Evolutionary conservation across 2,113 vertebrate genomes (phyloP).

Genomic region (Odocoileus hemionus): DNA sequence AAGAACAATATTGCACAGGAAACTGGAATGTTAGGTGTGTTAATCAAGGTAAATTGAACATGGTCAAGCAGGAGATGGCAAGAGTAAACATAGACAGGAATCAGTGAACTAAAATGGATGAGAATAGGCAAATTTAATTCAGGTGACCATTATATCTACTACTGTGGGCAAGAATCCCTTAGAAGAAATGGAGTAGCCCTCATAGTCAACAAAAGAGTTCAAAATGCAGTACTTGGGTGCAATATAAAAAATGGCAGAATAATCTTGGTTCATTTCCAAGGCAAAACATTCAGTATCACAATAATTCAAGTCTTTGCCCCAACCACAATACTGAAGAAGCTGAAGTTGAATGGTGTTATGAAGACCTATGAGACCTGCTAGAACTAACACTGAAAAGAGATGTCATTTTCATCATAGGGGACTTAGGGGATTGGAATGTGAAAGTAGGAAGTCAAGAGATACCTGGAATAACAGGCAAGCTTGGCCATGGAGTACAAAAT

Average conservation of each 20-base stretch:
- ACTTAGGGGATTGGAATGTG: neutral
- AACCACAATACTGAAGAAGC: neutral
- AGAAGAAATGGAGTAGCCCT: neutral
- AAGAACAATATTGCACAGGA: neutral
- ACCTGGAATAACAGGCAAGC: neutral
- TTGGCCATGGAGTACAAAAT: neutral
- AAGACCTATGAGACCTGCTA: neutral
- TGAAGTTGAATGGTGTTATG: neutral
- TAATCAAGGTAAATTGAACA: neutral
- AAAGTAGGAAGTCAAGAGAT: neutral
- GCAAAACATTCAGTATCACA: neutral
- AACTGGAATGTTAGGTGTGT: neutral
- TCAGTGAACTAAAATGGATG: neutral
- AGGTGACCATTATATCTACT: neutral
- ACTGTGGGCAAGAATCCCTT: neutral
- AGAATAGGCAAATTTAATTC: neutral
- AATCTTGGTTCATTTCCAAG: neutral
- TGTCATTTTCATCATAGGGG: neutral
- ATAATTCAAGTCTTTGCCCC: neutral
- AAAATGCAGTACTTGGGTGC: neutral
- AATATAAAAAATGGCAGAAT: neutral
- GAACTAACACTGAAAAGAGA: neutral
- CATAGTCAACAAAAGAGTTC: neutral
- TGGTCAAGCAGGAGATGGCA: neutral
- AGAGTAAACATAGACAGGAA: neutral